Evolutionary conservation across 2,888 invertebrate species (phyloP).

Genomic region (Diarsia rubi): DNA sequence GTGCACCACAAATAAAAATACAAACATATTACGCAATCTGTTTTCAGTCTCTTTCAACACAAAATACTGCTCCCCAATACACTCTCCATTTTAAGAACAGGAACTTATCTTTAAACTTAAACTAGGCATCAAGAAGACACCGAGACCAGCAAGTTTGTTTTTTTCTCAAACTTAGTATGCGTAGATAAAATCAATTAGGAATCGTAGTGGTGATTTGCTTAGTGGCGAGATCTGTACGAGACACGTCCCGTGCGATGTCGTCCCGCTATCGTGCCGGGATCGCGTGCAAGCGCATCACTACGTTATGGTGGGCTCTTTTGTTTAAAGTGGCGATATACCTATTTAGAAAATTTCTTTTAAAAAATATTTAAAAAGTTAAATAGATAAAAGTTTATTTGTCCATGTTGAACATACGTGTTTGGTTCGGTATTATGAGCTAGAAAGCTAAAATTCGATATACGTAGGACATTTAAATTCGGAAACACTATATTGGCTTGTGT

Average conservation of each 20-base stretch:
- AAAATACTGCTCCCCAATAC: background rate
- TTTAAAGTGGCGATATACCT: background rate
- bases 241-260: slow-evolving; percentile 79
- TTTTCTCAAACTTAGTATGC: slow-evolving; percentile 65
- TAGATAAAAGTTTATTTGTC: background rate
- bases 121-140: slow-evolving; percentile 39
- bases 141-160: slow-evolving; percentile 44
- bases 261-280: slow-evolving; percentile 78
- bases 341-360: too few relatives aligned
- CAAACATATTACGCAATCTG: background rate
- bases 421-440: too few relatives aligned
- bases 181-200: slow-evolving; percentile 86
- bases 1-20: background rate
- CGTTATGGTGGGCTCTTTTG: slow-evolving; percentile 54
- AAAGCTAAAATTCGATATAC: background rate
- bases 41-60: background rate
- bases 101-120: slow-evolving; percentile 52
- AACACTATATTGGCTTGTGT: background rate
- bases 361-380: too few relatives aligned
- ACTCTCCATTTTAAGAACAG: slow-evolving; percentile 28
- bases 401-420: too few relatives aligned
- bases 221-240: slow-evolving; percentile 76
- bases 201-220: slow-evolving; percentile 77
- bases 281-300: slow-evolving; percentile 70
- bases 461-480: background rate